Evolutionary conservation across 2,888 invertebrate genomes (phyloP).

Genomic region (Troilus luridus): DNA sequence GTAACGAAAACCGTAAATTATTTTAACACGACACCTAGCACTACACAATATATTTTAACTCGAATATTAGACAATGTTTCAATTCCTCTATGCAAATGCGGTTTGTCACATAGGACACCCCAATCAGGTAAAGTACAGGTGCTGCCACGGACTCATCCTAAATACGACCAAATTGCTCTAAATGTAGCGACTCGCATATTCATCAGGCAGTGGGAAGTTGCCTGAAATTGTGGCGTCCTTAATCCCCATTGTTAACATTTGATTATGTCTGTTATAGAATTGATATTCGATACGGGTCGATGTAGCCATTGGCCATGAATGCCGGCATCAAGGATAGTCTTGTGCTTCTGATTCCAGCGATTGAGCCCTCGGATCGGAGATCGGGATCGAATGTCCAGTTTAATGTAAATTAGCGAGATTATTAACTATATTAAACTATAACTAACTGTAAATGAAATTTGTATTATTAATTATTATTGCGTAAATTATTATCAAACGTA

Average conservation of each 20-base stretch:
- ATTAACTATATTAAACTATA: no score
- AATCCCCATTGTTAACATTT: conserved; percentile 15
- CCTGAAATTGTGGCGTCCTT: background rate
- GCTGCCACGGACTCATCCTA: background rate
- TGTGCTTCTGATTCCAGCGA: background rate
- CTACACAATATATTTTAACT: background rate
- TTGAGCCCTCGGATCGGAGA: background rate
- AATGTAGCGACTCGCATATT: conserved; percentile 26
- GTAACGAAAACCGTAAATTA: background rate
- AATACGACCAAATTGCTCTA: conserved; percentile 27
- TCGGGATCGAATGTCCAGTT: background rate
- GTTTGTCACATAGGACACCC: background rate
- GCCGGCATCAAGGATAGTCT: background rate
- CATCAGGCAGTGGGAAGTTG: background rate
- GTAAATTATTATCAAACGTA: no score
- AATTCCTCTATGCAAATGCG: background rate
- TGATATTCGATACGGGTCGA: conserved; percentile 20
- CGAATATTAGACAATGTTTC: background rate
- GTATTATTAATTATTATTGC: no score
- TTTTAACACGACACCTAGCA: background rate
- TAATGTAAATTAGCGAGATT: background rate
- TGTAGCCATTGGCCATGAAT: background rate
- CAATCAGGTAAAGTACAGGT: background rate
- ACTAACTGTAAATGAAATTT: no score
- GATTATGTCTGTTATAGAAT: conserved; percentile 2